Evolutionary conservation across 2,797 vertebrate genomes (phyloP).

Genomic region (Coendou prehensilis): DNA sequence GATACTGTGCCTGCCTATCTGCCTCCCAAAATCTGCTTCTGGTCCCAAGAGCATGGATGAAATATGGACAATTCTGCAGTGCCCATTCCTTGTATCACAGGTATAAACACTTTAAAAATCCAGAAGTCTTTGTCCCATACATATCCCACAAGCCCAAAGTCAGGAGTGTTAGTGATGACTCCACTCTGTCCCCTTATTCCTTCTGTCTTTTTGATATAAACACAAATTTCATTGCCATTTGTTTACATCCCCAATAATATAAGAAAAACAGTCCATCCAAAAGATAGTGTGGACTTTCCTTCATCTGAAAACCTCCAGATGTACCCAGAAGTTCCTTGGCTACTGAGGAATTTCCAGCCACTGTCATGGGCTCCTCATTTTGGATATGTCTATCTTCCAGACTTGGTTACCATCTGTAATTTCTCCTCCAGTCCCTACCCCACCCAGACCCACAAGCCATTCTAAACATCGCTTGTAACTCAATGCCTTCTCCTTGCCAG

Average conservation of each 20-base stretch:
- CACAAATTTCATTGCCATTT: not conserved
- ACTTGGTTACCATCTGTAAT: not conserved
- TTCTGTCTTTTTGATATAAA: not conserved
- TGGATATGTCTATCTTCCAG: not conserved
- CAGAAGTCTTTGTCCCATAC: not conserved
- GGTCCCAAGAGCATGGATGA: not conserved
- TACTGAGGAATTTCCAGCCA: not conserved
- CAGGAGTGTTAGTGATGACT: not conserved
- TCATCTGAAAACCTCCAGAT: fast-evolving
- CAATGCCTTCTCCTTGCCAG: not conserved
- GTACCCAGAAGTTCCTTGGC: not conserved
- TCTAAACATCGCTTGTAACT: not conserved
- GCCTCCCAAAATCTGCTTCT: not conserved
- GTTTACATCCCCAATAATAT: not conserved
- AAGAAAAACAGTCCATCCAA: not conserved
- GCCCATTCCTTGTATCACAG: not conserved
- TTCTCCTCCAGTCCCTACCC: fast-evolving
- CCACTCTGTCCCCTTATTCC: fast-evolving
- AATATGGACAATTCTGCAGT: not conserved
- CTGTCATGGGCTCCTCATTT: not conserved
- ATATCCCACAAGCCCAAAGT: not conserved
- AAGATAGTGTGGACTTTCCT: not conserved
- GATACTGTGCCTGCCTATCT: not conserved
- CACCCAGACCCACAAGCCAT: too few relatives aligned
- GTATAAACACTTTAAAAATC: not conserved